Base-by-base conservation (phyloP, 2,888 invertebrate species). In the Portevinia maculata region DNA sequence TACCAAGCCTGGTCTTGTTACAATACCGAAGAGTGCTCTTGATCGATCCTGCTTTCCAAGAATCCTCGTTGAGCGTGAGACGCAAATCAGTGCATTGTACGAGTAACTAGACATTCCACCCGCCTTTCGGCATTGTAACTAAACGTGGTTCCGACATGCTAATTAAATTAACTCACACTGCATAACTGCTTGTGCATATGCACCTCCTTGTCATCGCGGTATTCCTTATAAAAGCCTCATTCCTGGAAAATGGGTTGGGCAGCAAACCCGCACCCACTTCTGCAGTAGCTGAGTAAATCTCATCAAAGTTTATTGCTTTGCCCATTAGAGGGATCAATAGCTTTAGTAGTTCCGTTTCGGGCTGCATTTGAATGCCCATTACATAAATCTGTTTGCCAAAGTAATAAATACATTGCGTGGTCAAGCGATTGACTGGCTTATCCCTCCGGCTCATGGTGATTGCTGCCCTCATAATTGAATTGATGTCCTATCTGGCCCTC, bases 391-490 rank as follows among this genome's bases (percentile, higher is more conserved):
- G 46, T 76, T 70, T 65, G 34, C 53, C 17, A 59, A 75, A 52
- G 70, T 44, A 46, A 76, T 81, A 81, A 76, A 81, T 28, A 52
- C 48, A 67, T 50, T 21, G 79, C 74, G 39, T 67, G 53, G 24
- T 28, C 19, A 30, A 24, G 30, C 37, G 52, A 39, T 30, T 30
- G 9, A 39, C 21, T 24, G 52, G 39, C 48, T 48, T 64, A 60
- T 46, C 39, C 48, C 50, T 39, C 34, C 76, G 59, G 44, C 30
- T 28, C 32, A 39, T 52, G 46, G 52, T 62, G 55, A 53, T 34
- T 53, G 30, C 9, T 41, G 74, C 70, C 64, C 70, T 41, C 64
- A 59, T 83, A 76, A 83, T 65, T 71, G 76, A 83, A 83, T 83
- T 73, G 71, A 78, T 67, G 76, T 83, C 76, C 76, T 67, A 67